Base-by-base conservation (phyloP, 2,797 vertebrate genomes). In the Amazonetta brasiliensis region DNA sequence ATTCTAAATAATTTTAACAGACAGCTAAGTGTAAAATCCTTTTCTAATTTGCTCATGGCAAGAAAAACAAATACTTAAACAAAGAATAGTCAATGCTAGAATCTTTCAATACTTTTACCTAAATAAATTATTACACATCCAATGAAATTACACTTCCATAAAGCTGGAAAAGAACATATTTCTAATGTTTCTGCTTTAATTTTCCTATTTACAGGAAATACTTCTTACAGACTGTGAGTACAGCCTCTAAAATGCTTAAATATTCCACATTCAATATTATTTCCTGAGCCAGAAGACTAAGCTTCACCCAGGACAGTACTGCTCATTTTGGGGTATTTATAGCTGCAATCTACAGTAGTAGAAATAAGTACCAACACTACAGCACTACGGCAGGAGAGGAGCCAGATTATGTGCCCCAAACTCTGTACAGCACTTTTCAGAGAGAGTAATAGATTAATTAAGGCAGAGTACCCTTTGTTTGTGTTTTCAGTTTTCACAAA, bases 251-350 rank as follows among this genome's bases (percentile, higher is more conserved):
- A 64, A 33, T 15, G 14, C 25, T 92, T 80, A 58, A 77, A 74
- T 44, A 50, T 15, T 64, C 21, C 22, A 59, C 43, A 54, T 7
- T 64, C 30, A 4, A 30, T 22, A 58, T 80, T 89, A 71, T 75
- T 89, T 89, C 77, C 44, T 54, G 48, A 83, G 79, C 17, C 54
- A 74, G 22, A 77, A 30, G 21, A 80, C 67, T 26, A 83, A 84
- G 84, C 54, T 72, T 84, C 68, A 91, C 35, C 17, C n/a, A 31
- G 31, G 31, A 22, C 31, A 74, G 33, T 58, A 67, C 48, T 71
- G 39, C 56, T 69, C 13, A 55, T 89, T 89, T 89, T 76, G 52
- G 13, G 54, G 37, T 79, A 93, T 89, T 95, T 94, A 84, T 55
- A 94, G 63, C 50, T 54, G 28, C 41, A 86, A 54, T 14, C 12